A percentile compares a stretch with the other conserved stretches of the same genome.
These are phyloP conservation scores for Spicauda simplicius DNA, from an alignment of 2,888 invertebrate species.

Conservation along the genomic window DNA sequence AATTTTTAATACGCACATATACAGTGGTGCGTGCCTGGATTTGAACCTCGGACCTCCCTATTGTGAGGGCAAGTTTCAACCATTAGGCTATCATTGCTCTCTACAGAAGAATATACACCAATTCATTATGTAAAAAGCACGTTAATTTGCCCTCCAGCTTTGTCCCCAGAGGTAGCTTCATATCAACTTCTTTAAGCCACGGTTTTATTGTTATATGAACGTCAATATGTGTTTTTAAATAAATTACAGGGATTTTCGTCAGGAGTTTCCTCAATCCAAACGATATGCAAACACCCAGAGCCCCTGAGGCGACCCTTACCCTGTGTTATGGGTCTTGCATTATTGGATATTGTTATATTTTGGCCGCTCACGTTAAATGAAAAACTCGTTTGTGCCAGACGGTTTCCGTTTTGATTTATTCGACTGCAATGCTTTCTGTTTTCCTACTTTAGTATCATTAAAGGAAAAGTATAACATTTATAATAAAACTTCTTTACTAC, in stretches of 20 bases:
- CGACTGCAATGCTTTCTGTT: constrained; percentile 10
- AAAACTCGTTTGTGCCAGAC: constrained; percentile 27
- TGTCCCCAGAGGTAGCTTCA: no score
- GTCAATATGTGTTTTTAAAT: not conserved
- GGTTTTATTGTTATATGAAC: not conserved
- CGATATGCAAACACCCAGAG: constrained; percentile 29
- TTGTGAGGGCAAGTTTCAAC: no score
- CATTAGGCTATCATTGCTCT: no score
- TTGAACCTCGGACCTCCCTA: no score
- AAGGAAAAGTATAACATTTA: no score
- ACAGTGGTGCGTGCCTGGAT: no score
- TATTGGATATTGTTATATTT: constrained; percentile 37
- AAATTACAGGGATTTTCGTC: constrained; percentile 21
- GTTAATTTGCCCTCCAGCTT: no score
- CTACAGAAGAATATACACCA: no score
- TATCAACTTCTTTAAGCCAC: no score
- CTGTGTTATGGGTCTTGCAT: constrained; percentile 25
- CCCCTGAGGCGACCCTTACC: constrained; percentile 18
- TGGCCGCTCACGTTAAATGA: constrained; percentile 30
- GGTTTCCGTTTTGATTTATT: constrained; percentile 30
- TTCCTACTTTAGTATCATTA: constrained; percentile 11
- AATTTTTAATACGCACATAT: no score
- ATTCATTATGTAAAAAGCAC: no score
- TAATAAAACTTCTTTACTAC: no score
- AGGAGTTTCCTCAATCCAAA: constrained; percentile 17